phyloP scores from a whole-genome alignment of 2,113 vertebrate genomes.

The Centropus bengalensis region DNA sequence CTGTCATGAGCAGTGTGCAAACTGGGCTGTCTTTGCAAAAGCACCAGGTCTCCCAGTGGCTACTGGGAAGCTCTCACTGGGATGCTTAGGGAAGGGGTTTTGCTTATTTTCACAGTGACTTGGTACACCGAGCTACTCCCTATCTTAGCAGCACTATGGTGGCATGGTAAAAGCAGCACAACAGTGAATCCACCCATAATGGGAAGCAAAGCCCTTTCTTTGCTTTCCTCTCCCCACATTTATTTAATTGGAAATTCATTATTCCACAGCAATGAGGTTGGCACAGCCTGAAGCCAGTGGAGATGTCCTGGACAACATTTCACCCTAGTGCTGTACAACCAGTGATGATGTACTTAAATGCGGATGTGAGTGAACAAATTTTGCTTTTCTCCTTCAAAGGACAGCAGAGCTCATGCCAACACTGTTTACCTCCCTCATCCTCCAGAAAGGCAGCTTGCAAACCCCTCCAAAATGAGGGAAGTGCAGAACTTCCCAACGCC shows the following conservation, averaged over 20 bases:
- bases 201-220: background rate
- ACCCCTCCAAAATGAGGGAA: background rate
- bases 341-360: background rate
- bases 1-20: background rate
- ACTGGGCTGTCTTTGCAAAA: background rate
- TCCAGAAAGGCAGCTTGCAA: background rate
- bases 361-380: constrained; percentile 40
- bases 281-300: background rate
- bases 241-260: accelerated
- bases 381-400: background rate
- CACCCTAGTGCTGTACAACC: background rate
- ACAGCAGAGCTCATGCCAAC: background rate
- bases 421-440: background rate
- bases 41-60: background rate
- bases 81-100: background rate
- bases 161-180: background rate
- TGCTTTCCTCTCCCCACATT: background rate
- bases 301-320: background rate
- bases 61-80: background rate
- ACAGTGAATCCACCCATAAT: accelerated
- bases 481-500: background rate
- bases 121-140: background rate
- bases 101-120: background rate
- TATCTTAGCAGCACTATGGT: background rate
- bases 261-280: constrained; percentile 19